These are phyloP conservation scores for Borostomias antarcticus DNA, from an alignment of 2,797 vertebrate genomes.

Conservation along the genomic window DNA sequence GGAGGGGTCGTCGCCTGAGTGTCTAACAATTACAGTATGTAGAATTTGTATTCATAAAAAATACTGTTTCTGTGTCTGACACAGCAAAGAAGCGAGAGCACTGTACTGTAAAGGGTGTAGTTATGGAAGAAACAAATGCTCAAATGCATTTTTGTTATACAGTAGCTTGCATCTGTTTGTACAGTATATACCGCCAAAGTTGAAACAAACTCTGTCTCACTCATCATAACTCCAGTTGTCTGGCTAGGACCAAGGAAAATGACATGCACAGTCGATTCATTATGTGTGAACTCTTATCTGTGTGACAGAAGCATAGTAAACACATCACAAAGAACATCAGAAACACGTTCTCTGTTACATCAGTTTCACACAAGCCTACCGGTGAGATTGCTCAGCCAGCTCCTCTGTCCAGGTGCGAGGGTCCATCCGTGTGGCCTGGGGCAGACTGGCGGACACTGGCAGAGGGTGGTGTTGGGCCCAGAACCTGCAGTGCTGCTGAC, in stretches of 20 bases:
- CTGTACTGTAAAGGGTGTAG: too few relatives aligned
- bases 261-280: neutral
- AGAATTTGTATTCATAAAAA: too few relatives aligned
- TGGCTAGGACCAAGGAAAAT: neutral
- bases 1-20: too few relatives aligned
- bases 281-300: neutral
- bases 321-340: slow-evolving; percentile 20
- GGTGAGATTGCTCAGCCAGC: slow-evolving; percentile 43
- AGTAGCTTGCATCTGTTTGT: too few relatives aligned
- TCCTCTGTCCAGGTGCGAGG: slow-evolving; percentile 54
- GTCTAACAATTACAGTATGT: too few relatives aligned
- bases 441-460: neutral
- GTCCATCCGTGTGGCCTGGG: neutral
- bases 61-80: too few relatives aligned
- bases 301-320: neutral
- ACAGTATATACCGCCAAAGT: neutral
- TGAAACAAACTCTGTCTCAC: neutral
- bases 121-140: too few relatives aligned
- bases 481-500: slow-evolving; percentile 43
- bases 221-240: neutral
- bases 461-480: slow-evolving; percentile 44
- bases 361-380: slow-evolving; percentile 14
- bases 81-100: too few relatives aligned
- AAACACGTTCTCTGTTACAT: slow-evolving; percentile 30
- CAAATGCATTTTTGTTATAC: too few relatives aligned